Conservation (phyloP, 2,888 invertebrate species). For the Pristionchus japonicus region DNA sequence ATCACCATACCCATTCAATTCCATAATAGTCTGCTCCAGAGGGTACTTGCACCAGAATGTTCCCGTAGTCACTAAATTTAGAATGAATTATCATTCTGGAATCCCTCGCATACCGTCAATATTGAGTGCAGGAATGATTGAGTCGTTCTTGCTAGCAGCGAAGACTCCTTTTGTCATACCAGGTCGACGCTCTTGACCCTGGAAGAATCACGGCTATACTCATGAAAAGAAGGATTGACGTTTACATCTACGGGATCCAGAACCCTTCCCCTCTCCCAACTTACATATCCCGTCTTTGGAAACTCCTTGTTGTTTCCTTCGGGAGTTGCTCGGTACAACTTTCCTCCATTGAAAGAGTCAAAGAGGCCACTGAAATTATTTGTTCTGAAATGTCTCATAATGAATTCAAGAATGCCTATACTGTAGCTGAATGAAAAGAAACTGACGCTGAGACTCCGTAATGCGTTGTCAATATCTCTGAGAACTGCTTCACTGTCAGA, state of each 20-base stretch:
- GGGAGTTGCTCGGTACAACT: background rate
- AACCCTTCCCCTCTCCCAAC: too few species aligned
- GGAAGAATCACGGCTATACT: background rate
- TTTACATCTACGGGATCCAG: too few species aligned
- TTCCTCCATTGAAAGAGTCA: background rate
- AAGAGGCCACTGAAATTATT: background rate
- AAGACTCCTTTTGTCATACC: conserved; percentile 17
- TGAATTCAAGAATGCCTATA: too few species aligned
- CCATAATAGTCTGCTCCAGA: background rate
- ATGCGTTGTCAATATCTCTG: background rate
- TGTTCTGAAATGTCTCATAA: background rate
- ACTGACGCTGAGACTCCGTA: background rate
- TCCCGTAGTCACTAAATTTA: background rate
- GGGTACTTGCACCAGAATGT: background rate
- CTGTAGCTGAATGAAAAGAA: background rate
- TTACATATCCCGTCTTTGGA: background rate
- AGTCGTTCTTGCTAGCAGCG: background rate
- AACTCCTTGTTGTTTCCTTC: background rate
- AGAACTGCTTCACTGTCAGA: background rate
- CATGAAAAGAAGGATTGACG: background rate
- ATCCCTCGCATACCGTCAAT: background rate
- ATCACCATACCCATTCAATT: background rate
- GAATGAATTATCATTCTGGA: too few species aligned
- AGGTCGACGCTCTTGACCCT: conserved; percentile 1
- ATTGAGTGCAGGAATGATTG: background rate